These are phyloP conservation scores for Xylophagus ater DNA, from an alignment of 2,888 invertebrate genomes.

Conservation along the genomic window DNA sequence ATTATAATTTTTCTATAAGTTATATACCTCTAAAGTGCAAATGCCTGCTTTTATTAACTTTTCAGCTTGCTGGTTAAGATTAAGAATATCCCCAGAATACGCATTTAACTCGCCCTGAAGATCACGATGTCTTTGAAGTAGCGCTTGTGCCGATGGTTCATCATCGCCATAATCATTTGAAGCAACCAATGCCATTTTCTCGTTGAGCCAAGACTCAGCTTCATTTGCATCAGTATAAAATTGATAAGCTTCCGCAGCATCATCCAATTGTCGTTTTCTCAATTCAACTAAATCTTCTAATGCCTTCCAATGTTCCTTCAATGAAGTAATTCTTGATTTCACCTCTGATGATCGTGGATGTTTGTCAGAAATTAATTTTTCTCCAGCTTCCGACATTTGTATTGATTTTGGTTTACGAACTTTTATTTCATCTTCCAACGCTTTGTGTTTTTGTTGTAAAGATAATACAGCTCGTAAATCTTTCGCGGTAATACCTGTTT, in stretches of 20 bases:
- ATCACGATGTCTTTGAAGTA: slow-evolving; percentile 76
- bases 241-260: slow-evolving; percentile 88
- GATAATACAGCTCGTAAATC: slow-evolving; percentile 84
- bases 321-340: slow-evolving; percentile 62
- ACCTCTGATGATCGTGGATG: slow-evolving; percentile 77
- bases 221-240: slow-evolving; percentile 97
- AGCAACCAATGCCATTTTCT: slow-evolving; percentile 82
- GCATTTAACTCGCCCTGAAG: slow-evolving; percentile 81
- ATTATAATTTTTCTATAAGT: not conserved
- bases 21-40: slow-evolving; percentile 36
- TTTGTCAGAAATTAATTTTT: slow-evolving; percentile 58
- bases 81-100: slow-evolving; percentile 74
- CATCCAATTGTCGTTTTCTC: slow-evolving; percentile 64
- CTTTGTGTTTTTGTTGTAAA: slow-evolving; percentile 86
- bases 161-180: slow-evolving; percentile 87
- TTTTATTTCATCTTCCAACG: slow-evolving; percentile 78
- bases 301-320: slow-evolving; percentile 80
- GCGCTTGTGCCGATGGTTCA: slow-evolving; percentile 80
- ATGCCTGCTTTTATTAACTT: slow-evolving; percentile 66
- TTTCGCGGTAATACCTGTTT: slow-evolving; percentile 85
- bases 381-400: slow-evolving; percentile 59
- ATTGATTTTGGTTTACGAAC: slow-evolving; percentile 52
- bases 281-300: slow-evolving; percentile 70
- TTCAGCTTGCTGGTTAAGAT: slow-evolving; percentile 69
- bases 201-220: slow-evolving; percentile 94